Evolutionary conservation across 2,888 invertebrate genomes (phyloP), one percentile per base, ranked within the genome.

Genomic region (Odontocolon sp.): DNA sequence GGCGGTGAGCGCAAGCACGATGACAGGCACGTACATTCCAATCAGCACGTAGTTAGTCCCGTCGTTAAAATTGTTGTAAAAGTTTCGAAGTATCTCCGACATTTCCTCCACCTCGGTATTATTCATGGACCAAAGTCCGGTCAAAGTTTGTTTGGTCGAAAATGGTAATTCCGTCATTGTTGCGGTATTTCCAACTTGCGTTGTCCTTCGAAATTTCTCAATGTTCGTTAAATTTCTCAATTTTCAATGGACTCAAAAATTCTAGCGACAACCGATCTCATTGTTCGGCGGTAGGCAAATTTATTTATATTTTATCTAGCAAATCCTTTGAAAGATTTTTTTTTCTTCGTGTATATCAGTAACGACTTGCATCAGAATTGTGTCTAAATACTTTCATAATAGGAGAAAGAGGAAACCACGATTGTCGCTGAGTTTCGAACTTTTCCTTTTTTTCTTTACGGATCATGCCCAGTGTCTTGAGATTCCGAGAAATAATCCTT

Each of bases 21-120:
- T 94, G 2, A 94, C 91, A 0, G 94, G 93, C 68, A 94, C 92
- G 81, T 95, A 95, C 16, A 94, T 90, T 0, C 92, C 92, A 68
- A 95, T 93, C 38, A 95, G 90, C 9, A 93, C 14, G 59, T 87
- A 86, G 80, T 87, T 84, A 8, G 81, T 81, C 23, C 84, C 73
- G 6, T 75, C 11, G 28, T 28, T 80, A 23, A 88, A 81, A 18
- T 81, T 70, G 6, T 85, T 77, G 64, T 84, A 87, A 18, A 87
- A 81, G 4, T 79, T 68, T 69, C 77, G 79, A 14, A 86, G 56
- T 23, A 83, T 78, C 8, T 82, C 78, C 6, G 66, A 66, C 77
- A 83, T 80, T 33, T 79, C 28, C 2, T 83, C 81, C n/a, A 77
- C 56, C 18, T 77, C 61, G 6, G 70, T 61, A 63, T 63, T 85